phyloP scores from a whole-genome alignment of 2,888 invertebrate species.

The Coecobrya sp. region DNA sequence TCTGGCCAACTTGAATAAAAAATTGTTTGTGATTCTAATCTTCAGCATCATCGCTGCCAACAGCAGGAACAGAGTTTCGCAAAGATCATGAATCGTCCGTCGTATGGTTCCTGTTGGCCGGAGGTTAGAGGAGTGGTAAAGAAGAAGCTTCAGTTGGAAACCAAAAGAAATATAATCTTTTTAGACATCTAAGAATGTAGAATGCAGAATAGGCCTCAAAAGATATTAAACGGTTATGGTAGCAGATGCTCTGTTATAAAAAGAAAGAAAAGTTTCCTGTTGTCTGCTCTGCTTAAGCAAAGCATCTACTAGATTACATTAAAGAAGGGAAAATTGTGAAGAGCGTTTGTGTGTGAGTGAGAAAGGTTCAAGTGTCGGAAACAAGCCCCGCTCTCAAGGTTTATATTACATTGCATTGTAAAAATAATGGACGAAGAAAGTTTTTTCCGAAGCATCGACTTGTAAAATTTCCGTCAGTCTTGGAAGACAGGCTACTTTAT shows the following conservation, averaged over 20 bases:
- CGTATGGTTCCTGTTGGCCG: neutral
- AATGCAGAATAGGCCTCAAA: neutral
- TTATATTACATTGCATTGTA: neutral
- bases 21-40: neutral
- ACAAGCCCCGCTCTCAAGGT: slow-evolving; percentile 41
- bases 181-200: neutral
- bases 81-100: slow-evolving; percentile 7
- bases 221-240: slow-evolving; percentile 2
- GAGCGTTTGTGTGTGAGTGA: neutral
- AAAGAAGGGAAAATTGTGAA: neutral
- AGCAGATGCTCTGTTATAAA: neutral
- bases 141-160: neutral
- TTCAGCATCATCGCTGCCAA: neutral
- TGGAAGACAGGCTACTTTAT: slow-evolving; percentile 3
- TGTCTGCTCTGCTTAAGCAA: neutral
- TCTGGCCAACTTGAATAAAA: neutral
- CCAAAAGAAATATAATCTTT: neutral
- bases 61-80: neutral
- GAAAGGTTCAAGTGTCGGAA: slow-evolving; percentile 68
- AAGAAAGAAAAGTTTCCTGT: neutral
- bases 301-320: neutral
- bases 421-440: slow-evolving; percentile 7
- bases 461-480: slow-evolving; percentile 58
- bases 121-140: neutral
- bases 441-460: slow-evolving; percentile 53